phyloP scores from a whole-genome alignment of 1,140 invertebrate species.

The Tetragonula clypearis region DNA sequence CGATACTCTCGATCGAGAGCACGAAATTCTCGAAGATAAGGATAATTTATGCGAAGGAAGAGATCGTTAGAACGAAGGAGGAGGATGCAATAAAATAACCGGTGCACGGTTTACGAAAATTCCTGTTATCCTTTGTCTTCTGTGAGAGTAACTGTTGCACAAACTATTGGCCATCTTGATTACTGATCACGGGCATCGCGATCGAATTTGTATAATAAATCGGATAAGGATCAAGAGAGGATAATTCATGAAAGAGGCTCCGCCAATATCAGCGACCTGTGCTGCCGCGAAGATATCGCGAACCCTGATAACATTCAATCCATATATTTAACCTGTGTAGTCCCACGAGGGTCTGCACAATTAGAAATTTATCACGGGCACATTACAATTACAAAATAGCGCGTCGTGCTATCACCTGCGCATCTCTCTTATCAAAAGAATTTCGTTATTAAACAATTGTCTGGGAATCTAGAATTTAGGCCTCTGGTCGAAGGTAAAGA shows the following conservation, averaged over 20 bases:
- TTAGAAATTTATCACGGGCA: no score
- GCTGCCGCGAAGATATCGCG: neutral
- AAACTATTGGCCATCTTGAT: neutral
- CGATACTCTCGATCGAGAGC: neutral
- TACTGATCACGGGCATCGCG: no score
- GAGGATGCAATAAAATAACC: neutral
- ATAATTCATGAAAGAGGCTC: neutral
- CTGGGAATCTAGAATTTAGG: no score
- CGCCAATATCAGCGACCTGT: neutral
- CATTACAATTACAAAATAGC: no score
- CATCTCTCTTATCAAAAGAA: no score
- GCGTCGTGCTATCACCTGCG: no score
- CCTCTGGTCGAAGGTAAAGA: no score
- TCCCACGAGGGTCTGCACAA: no score
- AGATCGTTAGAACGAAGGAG: neutral
- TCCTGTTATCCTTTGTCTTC: slow-evolving; percentile 23
- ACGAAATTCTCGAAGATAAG: neutral
- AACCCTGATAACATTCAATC: neutral
- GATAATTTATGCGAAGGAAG: neutral
- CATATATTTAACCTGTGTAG: neutral
- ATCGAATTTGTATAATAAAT: neutral
- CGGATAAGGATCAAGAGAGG: neutral
- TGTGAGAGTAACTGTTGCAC: neutral
- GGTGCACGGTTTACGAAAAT: slow-evolving; percentile 2
- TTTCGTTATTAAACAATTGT: no score